phyloP scores from a whole-genome alignment of 1,140 invertebrate species.

The Gryon sp. region DNA sequence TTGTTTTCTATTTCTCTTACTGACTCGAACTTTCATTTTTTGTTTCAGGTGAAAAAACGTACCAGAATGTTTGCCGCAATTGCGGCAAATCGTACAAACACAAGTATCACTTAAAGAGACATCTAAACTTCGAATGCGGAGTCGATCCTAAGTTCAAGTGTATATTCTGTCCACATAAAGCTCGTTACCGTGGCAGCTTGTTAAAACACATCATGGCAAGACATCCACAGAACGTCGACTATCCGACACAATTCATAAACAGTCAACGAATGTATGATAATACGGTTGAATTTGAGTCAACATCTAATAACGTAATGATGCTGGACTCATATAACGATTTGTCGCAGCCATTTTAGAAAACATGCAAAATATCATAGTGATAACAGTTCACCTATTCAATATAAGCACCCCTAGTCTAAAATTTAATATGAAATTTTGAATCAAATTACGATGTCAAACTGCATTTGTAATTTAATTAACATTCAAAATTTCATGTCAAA shows the following conservation, averaged over 20 bases:
- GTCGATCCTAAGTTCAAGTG: constrained; percentile 81
- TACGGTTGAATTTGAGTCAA: constrained; percentile 21
- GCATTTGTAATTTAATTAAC: too few species aligned
- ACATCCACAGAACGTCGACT: constrained; percentile 67
- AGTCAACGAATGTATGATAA: constrained; percentile 11
- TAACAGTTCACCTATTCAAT: too few species aligned
- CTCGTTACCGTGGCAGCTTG: constrained; percentile 80
- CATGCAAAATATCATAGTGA: too few species aligned
- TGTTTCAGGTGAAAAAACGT: constrained; percentile 58
- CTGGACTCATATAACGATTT: constrained; percentile 26
- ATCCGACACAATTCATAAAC: constrained; percentile 59
- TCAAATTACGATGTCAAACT: too few species aligned
- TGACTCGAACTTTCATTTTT: constrained; percentile 40
- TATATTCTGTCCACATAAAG: constrained; percentile 80
- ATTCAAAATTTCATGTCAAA: constrained; percentile 16
- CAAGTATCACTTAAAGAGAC: constrained; percentile 78
- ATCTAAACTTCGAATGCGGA: constrained; percentile 82
- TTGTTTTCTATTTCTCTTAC: constrained; percentile 8
- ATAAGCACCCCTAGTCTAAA: too few species aligned
- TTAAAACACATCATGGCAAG: constrained; percentile 73
- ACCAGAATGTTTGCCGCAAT: constrained; percentile 72
- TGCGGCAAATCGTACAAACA: constrained; percentile 81
- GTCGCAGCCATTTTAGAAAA: constrained; percentile 18
- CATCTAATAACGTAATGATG: constrained; percentile 8
- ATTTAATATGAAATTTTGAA: too few species aligned